A percentile compares a stretch with the other conserved stretches of the same genome.
Conservation (phyloP, 2,888 invertebrate genomes). For the Carcina quercana region DNA sequence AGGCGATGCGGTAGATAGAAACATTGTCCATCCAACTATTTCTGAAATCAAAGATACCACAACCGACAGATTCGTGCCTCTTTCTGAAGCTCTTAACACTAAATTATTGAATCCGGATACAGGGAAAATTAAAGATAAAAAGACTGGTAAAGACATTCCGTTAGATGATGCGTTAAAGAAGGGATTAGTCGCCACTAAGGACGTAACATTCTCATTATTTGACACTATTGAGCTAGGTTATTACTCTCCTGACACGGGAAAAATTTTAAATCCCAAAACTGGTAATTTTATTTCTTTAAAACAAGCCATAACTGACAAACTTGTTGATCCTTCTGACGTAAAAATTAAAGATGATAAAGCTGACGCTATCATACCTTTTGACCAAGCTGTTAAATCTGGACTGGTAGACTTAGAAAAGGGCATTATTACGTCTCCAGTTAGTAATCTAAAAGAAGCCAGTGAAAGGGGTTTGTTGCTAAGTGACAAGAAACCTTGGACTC, state of each 20-base stretch:
- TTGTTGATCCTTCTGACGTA: conserved; percentile 82
- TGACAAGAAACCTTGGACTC: conserved; percentile 85
- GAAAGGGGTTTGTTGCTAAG: conserved; percentile 87
- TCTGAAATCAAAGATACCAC: conserved; percentile 87
- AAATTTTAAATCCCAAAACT: conserved; percentile 84
- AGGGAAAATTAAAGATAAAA: conserved; percentile 83
- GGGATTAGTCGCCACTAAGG: conserved; percentile 81
- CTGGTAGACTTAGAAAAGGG: conserved; percentile 83
- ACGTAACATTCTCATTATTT: conserved; percentile 80
- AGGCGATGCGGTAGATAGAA: conserved; percentile 84
- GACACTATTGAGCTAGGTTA: conserved; percentile 85
- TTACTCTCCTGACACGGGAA: conserved; percentile 82
- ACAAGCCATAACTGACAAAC: conserved; percentile 81
- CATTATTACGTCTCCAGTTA: conserved; percentile 78
- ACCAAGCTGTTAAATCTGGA: conserved; percentile 80
- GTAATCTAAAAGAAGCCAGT: conserved; percentile 85
- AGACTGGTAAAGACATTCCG: conserved; percentile 79
- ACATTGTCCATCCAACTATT: conserved; percentile 87
- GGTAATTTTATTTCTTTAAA: conserved; percentile 83
- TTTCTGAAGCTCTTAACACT: conserved; percentile 82
- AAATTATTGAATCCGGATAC: conserved; percentile 80
- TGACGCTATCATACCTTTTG: conserved; percentile 78
- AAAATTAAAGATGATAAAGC: conserved; percentile 83
- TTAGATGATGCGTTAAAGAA: conserved; percentile 81
- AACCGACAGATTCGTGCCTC: conserved; percentile 80